Percentiles rank a stretch among this genome's conserved stretches.
Conservation (phyloP, 2,888 invertebrate species). For the Hedychridium roseum region DNA sequence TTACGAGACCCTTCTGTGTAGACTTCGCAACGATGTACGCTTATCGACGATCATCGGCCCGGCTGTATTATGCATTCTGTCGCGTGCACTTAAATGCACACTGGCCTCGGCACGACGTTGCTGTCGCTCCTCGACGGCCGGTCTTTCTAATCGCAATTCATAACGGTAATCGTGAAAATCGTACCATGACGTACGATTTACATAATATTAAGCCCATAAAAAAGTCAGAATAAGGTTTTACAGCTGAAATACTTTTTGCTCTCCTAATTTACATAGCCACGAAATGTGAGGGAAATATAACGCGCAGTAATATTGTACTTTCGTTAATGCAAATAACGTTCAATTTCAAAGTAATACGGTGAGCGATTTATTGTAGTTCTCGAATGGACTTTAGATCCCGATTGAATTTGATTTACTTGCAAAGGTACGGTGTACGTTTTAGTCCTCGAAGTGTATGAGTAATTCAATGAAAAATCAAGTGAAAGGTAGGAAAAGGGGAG, state of each 20-base stretch:
- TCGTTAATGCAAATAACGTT: no score
- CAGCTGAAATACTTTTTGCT: background rate
- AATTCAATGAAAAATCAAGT: no score
- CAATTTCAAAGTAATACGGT: no score
- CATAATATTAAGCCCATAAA: background rate
- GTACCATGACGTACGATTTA: background rate
- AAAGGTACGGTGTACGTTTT: no score
- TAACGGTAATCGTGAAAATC: constrained; percentile 15
- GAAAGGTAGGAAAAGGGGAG: no score
- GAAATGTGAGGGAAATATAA: no score
- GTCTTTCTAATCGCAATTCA: constrained; percentile 24
- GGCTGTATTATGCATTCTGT: constrained; percentile 41
- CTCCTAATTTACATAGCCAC: background rate
- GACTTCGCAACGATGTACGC: background rate
- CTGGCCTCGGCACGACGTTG: constrained; percentile 15
- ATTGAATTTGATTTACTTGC: no score
- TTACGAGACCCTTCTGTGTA: no score
- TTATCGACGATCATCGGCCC: constrained; percentile 30
- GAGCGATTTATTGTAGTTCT: no score
- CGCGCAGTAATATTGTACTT: no score
- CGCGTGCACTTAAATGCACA: constrained; percentile 40
- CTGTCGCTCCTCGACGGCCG: constrained; percentile 10
- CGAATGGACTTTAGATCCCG: no score
- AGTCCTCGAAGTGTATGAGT: no score
- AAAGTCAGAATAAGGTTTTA: background rate